Evolutionary conservation across 2,888 invertebrate species (phyloP).

Genomic region (Hedya salicella): DNA sequence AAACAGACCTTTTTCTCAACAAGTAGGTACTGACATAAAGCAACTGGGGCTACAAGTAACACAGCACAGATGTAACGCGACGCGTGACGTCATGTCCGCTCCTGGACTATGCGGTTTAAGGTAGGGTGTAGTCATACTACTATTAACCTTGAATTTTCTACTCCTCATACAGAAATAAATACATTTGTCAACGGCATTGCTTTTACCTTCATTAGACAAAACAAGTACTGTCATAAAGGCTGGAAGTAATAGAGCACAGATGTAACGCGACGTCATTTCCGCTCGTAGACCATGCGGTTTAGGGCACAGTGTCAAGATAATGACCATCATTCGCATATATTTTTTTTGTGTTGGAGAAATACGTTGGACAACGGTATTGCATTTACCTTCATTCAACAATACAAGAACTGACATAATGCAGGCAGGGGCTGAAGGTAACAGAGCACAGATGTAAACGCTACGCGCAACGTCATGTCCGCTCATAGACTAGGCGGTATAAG

Average conservation of each 20-base stretch:
- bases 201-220: background rate
- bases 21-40: background rate
- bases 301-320: constrained; percentile 3
- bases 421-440: background rate
- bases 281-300: constrained; percentile 37
- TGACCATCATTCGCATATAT: too few relatives aligned
- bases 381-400: too few relatives aligned
- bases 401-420: background rate
- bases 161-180: too few relatives aligned
- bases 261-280: constrained; percentile 28
- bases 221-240: background rate
- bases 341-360: too few relatives aligned
- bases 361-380: too few relatives aligned
- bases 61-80: background rate
- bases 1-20: background rate
- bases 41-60: background rate
- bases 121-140: background rate
- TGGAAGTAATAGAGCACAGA: background rate
- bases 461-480: constrained; percentile 34
- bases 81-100: constrained; percentile 34
- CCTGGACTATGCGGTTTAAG: constrained; percentile 38
- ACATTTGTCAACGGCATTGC: too few relatives aligned
- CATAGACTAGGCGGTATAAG: constrained; percentile 36
- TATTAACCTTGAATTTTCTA: too few relatives aligned
- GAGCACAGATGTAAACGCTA: background rate